Percentiles rank a stretch among this genome's conserved stretches.
Evolutionary conservation across 2,113 vertebrate genomes (phyloP).

Genomic region (Microcebus murinus): DNA sequence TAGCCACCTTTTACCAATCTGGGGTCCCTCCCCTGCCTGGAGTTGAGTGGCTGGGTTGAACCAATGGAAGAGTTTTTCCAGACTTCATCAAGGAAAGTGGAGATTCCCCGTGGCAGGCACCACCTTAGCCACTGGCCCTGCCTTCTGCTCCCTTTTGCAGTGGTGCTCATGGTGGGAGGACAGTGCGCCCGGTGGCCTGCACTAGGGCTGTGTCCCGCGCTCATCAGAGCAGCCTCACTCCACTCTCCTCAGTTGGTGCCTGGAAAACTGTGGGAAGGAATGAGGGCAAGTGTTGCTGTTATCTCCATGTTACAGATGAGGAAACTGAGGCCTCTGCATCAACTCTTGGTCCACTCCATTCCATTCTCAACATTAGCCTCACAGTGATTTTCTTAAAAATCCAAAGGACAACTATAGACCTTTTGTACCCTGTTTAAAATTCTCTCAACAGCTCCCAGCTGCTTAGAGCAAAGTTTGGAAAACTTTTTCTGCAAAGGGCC

Average conservation of each 20-base stretch:
- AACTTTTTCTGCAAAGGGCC: not conserved
- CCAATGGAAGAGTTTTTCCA: not conserved
- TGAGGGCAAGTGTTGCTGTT: not conserved
- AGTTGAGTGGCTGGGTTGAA: not conserved
- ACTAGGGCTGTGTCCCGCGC: accelerated
- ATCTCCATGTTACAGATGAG: not conserved
- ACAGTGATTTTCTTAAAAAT: not conserved
- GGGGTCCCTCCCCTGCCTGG: not conserved
- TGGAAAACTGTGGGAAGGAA: not conserved
- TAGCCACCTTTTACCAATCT: too few species aligned
- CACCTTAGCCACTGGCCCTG: not conserved
- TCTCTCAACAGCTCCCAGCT: not conserved
- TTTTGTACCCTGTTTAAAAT: not conserved
- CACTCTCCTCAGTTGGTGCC: accelerated
- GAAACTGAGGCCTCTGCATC: not conserved
- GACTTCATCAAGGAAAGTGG: not conserved
- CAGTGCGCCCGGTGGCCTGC: accelerated
- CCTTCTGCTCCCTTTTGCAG: not conserved
- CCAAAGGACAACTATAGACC: not conserved
- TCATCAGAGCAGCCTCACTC: too few species aligned
- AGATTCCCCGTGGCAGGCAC: not conserved
- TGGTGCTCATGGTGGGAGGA: not conserved
- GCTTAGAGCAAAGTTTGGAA: not conserved
- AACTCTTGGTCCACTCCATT: not conserved
- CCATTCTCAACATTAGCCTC: not conserved